Conservation (phyloP, 1,140 invertebrate species). For the Brachionus paranguensis region DNA sequence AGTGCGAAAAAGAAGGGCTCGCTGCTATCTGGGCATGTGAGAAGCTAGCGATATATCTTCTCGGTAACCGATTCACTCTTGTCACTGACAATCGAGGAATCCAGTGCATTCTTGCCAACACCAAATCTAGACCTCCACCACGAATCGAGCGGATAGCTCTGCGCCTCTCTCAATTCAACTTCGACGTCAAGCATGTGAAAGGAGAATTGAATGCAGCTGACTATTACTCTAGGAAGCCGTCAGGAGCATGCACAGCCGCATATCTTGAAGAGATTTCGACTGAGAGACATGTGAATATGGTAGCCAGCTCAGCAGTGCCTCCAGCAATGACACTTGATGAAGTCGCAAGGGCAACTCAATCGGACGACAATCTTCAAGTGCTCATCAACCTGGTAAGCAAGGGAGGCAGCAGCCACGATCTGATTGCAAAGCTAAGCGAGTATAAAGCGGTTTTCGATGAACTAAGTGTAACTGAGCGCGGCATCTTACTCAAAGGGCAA, state of each 20-base stretch:
- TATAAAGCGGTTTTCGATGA: not conserved
- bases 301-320: not conserved
- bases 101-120: not conserved
- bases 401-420: not conserved
- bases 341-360: not conserved
- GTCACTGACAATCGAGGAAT: not conserved
- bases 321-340: not conserved
- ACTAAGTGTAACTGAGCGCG: not conserved
- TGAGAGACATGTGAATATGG: not conserved
- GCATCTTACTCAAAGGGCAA: not conserved
- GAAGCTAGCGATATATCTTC: not conserved
- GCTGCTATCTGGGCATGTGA: not conserved
- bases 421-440: not conserved
- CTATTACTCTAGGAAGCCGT: not conserved
- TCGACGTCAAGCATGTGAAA: too few species aligned
- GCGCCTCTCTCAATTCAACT: not conserved
- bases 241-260: not conserved
- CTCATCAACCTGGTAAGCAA: not conserved
- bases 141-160: not conserved
- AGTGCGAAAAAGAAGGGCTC: slow-evolving; percentile 46
- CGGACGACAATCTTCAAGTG: not conserved
- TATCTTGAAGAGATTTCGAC: too few species aligned
- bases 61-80: not conserved
- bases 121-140: not conserved
- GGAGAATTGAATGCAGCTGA: not conserved